Base-by-base conservation (phyloP, 2,797 vertebrate genomes). In the Catostomus latipinnis region DNA sequence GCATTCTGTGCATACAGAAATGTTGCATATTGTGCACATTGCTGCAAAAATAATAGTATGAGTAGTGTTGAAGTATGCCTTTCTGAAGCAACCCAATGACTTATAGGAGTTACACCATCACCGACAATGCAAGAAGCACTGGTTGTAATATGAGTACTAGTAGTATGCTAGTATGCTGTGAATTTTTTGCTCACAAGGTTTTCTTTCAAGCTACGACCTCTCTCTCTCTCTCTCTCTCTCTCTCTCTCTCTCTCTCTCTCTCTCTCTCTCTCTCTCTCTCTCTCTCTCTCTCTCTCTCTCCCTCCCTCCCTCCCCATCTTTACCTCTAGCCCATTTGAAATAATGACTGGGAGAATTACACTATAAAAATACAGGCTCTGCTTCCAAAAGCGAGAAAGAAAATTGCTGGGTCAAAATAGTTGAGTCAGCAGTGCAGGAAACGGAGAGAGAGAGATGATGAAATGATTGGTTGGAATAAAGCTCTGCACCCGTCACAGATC, bases 321-420 rank as follows among this genome's bases (percentile, higher is more conserved):
- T 56, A 4, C 53, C 61, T 63, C 61, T 6, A 63, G 12, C 34
- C 61, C 22, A 63, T 63, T 63, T 63, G 9, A 63, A 63, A 63
- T 63, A 63, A 63, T 63, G 61, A 22, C 58, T 46, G 0, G 46
- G 10, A 46, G 18, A n/a, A 76, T 61, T 77, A 61, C 18, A 52
- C 66, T 77, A 46, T 61, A 63, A 68, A 76, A 61, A 69, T 58
- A 74, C 56, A 52, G 66, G 65, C 75, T 69, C 18, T 2, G 13
- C 56, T 77, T 18, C 75, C 66, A 70, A 56, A 50, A 69, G 75
- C 68, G 71, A 62, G 62, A 78, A 9, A 46, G 48, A 61, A 71
- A 78, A 71, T 78, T 78, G 68, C 67, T 63, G 50, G 76, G 16
- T 78, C 67, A 71, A 54, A 71, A 71, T 34, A 63, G 76, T 78